Evolutionary conservation across 2,888 invertebrate species (phyloP).

Genomic region (Caenorhabditis sulstoni): DNA sequence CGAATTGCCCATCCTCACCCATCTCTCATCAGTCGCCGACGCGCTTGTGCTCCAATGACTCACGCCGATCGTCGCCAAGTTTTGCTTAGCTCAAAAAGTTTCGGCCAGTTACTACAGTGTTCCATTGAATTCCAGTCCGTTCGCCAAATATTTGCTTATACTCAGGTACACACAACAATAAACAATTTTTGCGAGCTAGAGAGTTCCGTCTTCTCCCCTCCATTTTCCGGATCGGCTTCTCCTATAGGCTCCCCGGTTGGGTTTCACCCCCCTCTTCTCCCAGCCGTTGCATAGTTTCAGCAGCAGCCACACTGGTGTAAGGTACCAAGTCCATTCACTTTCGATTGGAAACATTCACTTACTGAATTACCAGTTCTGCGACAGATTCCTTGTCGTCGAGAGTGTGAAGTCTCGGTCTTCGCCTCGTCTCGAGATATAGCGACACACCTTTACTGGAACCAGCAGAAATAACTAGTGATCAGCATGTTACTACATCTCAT

Average conservation of each 20-base stretch:
- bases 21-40: not conserved
- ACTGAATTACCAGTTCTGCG: slow-evolving; percentile 48
- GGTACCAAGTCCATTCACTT: slow-evolving; percentile 15
- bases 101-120: slow-evolving; percentile 34
- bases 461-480: slow-evolving; percentile 45
- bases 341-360: slow-evolving; percentile 51
- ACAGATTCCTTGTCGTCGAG: slow-evolving; percentile 35
- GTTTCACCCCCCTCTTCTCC: not conserved
- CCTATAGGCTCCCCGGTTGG: slow-evolving; percentile 7
- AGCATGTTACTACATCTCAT: slow-evolving; percentile 51
- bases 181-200: slow-evolving; percentile 32
- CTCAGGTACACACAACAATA: slow-evolving; percentile 58
- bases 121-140: slow-evolving; percentile 41
- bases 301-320: not conserved
- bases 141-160: slow-evolving; percentile 59
- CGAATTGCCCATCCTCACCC: not conserved
- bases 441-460: slow-evolving; percentile 61
- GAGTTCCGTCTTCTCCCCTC: slow-evolving; percentile 21
- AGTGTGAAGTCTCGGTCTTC: slow-evolving; percentile 59
- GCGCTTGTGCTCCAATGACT: not conserved
- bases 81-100: not conserved
- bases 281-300: not conserved
- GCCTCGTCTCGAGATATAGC: slow-evolving; percentile 40
- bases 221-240: slow-evolving; percentile 43
- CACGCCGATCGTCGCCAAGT: not conserved